Evolutionary conservation across 2,797 vertebrate genomes (phyloP), one percentile per base, ranked within the genome.

Genomic region (Clarias pachynema): DNA sequence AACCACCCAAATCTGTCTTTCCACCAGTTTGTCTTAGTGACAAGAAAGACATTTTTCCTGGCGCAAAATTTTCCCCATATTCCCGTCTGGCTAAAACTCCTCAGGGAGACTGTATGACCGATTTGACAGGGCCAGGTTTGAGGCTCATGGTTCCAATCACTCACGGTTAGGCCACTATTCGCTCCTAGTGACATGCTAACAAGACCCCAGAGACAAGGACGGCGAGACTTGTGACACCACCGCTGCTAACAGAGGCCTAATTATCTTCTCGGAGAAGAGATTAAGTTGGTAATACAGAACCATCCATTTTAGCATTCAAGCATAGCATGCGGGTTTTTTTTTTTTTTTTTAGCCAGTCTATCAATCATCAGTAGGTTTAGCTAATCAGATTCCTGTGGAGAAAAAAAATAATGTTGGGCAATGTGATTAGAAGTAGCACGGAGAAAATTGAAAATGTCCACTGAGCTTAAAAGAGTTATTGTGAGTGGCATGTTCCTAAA

Each of bases 231-330:
- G 86, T 85, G 87, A 86, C 70, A 81, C 73, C 26, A 57, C 26
- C 37, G 84, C 56, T 85, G 86, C 92, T 94, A 94, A 95, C 93
- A 93, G 94, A 81, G 91, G 93, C 93, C 93, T 95, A 95, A 96
- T 96, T 95, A 95, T 94, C 90, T 92, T 92, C 91, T 91, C 92
- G 93, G 93, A 90, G 89, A 91, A 88, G 91, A 93, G 92, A 95
- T 94, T 94, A 95, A 94, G 92, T 93, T 88, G 89, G 91, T 86
- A 77, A 89, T 86, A 87, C 87, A 86, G 84, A 89, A 78, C 84
- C 82, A 84, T 87, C 83, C 44, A 85, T 88, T 89, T 82, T 63
- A 83, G 70, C 74, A 73, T 86, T 84, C 75, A 65, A 84, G 14
- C 44, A 12, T 49, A 49, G 44, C 44, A 49, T 12, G 44, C 9